These are phyloP conservation scores for Netelia virgata DNA, from an alignment of 2,888 invertebrate species.

Conservation along the genomic window DNA sequence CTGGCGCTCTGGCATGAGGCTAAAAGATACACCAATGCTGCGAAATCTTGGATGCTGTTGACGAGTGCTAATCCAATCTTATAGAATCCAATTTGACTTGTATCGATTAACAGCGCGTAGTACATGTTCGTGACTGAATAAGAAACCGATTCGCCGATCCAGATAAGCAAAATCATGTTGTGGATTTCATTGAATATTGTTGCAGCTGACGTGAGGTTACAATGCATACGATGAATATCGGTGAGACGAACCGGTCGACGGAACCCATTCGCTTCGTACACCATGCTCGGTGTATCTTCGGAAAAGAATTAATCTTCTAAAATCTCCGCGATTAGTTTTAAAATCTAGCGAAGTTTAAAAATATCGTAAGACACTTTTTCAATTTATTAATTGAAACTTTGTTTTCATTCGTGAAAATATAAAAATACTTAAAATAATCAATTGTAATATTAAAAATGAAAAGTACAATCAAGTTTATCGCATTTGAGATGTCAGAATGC, in stretches of 20 bases:
- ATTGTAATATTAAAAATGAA: neutral
- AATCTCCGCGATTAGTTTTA: neutral
- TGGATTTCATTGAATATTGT: neutral
- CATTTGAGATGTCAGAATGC: too few species aligned
- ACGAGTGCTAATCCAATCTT: neutral
- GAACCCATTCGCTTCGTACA: neutral
- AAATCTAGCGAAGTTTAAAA: neutral
- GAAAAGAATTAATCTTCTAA: neutral
- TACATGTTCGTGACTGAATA: neutral
- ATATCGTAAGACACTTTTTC: neutral
- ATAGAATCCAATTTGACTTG: neutral
- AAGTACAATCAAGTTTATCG: neutral
- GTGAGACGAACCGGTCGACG: constrained; percentile 2
- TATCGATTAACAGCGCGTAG: neutral
- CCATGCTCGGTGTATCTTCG: neutral
- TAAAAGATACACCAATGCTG: neutral
- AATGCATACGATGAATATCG: constrained; percentile 13
- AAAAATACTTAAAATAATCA: neutral
- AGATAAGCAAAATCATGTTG: neutral
- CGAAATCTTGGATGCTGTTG: neutral
- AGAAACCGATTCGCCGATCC: constrained; percentile 5
- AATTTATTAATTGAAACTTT: neutral
- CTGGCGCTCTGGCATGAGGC: neutral
- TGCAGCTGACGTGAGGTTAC: constrained; percentile 3
- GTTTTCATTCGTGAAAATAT: neutral